Evolutionary conservation across 92 coral and sea anemone genomes (phyloP), one percentile per base, ranked within the genome.

Genomic region (Hydrozoanthus gracilis): DNA sequence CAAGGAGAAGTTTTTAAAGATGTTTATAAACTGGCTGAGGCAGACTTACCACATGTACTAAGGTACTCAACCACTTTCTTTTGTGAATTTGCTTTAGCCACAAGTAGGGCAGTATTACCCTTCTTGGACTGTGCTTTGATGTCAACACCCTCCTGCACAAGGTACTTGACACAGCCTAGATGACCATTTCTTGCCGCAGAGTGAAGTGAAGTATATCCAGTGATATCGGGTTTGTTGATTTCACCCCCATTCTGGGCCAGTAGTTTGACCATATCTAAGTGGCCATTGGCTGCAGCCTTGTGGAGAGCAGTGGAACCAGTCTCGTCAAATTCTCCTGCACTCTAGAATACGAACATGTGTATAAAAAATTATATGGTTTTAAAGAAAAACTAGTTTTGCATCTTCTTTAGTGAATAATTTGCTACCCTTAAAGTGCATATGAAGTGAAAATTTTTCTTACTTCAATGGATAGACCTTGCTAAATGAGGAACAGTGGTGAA

Each of bases 161-260:
- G 86, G 79, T 88, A 92, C 90, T 93, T 93, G 44, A 96, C 95
- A 54, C 98, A 95, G 1, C 90, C 27, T 77, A 95, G 88, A 86
- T 95, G 98, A 2, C 99, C 99, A 95, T 95, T 96, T 46, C 98
- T 71, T 71, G 99, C 95, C 1, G 98, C 96, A 3, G 91, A 92
- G 88, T 96, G 99, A 47, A 90, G 88, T 3, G 97, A 93, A n/a
- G 98, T 86, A 80, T 91, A 90, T 2, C 98, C 98, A 64, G 95
- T 88, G 46, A 94, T 77, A 51, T 94, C 98, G 0, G 82, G 47
- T 76, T 92, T 88, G 77, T 94, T 91, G n/a, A 92, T 76, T 84
- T 88, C 95, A 5, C 98, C 92, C 4, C 95, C 98, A 89, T 92
- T 93, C 20, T 90, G 82, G 56, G 92, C 83, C 14, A 94, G 84